Base-by-base conservation (phyloP, 2,113 vertebrate genomes). In the Sylvia atricapilla region DNA sequence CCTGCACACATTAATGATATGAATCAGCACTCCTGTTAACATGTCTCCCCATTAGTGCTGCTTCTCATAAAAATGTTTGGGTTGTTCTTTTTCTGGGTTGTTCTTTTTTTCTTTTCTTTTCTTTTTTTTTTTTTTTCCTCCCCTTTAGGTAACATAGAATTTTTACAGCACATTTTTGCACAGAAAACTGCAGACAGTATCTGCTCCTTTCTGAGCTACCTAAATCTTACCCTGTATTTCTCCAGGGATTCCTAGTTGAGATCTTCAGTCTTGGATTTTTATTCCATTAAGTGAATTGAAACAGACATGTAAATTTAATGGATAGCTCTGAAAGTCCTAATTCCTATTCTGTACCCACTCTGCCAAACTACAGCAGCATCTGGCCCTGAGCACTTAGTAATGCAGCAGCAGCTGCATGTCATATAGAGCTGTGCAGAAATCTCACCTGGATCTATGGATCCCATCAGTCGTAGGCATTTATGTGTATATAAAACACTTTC, bases 1-100 rank as follows among this genome's bases (percentile, higher is more conserved):
- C 72, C 79, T 86, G 75, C 55, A 59, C 84, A 58, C 56, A 55
- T 81, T 92, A 92, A 83, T 66, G 55, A 55, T 77, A 90, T 86
- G 90, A 95, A 90, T 94, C 83, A 95, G 75, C 69, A 88, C 88
- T 93, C 59, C 88, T 93, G 75, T 90, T 96, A 93, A 90, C 83
- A 79, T 91, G 39, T 80, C 72, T 90, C 63, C 82, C 72, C 63
- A 70, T 86, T 90, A 94, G 41, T 28, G n/a, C 52, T 92, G 50
- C 62, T 91, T 84, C 82, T 91, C 5, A 6, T 63, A 47, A 73
- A 80, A 89, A 47, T 91, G 23, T 78, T 89, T 87, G 37, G 41
- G 58, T 30, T 91, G 55, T 83, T 60, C 25, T 86, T 63, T 78
- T 79, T 31, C 17, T 66, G n/a, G 19, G 8, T 63, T 55, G 17